These are phyloP conservation scores for Sebastolobus alascanus DNA, from an alignment of 2,797 vertebrate species.

Conservation along the genomic window DNA sequence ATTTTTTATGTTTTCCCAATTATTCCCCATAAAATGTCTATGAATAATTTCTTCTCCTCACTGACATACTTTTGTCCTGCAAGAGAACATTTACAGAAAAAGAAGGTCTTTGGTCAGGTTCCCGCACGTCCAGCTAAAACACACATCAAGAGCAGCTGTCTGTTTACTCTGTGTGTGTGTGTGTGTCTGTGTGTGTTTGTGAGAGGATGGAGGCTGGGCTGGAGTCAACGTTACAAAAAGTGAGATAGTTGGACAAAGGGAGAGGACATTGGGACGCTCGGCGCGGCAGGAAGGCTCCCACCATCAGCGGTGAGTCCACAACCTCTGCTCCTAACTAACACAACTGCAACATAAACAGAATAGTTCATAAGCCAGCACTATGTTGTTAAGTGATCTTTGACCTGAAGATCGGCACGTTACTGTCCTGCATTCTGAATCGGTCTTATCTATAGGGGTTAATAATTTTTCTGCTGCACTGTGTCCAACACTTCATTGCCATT, in stretches of 20 bases:
- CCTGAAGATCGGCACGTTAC: neutral
- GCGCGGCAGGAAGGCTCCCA: constrained; percentile 53
- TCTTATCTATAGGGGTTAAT: neutral
- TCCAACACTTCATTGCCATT: neutral
- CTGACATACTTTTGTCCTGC: neutral
- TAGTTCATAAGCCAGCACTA: neutral
- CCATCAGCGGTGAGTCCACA: constrained; percentile 72
- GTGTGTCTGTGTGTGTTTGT: constrained; percentile 52
- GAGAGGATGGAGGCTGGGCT: constrained; percentile 67
- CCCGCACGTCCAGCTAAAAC: constrained; percentile 21
- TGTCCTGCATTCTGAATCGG: neutral
- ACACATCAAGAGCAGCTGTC: constrained; percentile 43
- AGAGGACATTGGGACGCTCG: constrained; percentile 59
- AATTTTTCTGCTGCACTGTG: too few species aligned
- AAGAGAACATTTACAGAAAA: constrained; percentile 17
- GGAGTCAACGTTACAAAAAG: constrained; percentile 74
- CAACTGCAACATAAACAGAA: neutral
- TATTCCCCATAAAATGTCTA: neutral
- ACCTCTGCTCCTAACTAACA: constrained; percentile 18
- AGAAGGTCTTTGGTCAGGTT: constrained; percentile 41
- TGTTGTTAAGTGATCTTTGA: constrained; percentile 1
- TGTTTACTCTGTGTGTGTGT: constrained; percentile 70
- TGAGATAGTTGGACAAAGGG: constrained; percentile 62
- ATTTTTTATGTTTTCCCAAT: neutral
- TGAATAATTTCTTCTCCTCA: neutral